Percentiles rank a stretch among this genome's conserved stretches.
Evolutionary conservation across 2,797 vertebrate species (phyloP).

Genomic region (Microcaecilia unicolor): DNA sequence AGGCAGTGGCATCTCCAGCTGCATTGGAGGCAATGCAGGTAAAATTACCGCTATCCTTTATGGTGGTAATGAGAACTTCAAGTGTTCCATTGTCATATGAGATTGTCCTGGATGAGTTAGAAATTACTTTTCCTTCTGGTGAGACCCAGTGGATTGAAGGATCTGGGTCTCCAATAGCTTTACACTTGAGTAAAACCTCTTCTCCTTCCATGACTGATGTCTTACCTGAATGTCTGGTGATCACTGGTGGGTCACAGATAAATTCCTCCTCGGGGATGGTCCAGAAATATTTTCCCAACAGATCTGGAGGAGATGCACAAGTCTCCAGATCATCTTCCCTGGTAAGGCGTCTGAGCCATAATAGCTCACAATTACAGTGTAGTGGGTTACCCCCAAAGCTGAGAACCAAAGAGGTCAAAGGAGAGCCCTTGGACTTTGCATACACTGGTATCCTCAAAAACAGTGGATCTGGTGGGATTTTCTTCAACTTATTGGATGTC

Average conservation of each 20-base stretch:
- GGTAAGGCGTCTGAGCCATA: conserved; percentile 75
- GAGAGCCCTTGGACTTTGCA: conserved; percentile 72
- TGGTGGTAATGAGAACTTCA: conserved; percentile 69
- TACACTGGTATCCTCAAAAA: conserved; percentile 78
- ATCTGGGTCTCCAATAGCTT: conserved; percentile 84
- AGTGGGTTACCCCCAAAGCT: conserved; percentile 82
- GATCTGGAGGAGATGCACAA: conserved; percentile 71
- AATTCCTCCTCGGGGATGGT: conserved; percentile 81
- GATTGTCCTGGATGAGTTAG: conserved; percentile 74
- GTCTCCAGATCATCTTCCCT: conserved; percentile 81
- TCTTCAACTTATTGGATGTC: conserved; percentile 85
- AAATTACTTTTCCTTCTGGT: conserved; percentile 77
- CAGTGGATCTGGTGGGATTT: conserved; percentile 77
- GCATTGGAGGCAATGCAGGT: conserved; percentile 90
- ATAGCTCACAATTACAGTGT: conserved; percentile 83
- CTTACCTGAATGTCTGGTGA: conserved; percentile 67
- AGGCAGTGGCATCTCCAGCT: conserved; percentile 80
- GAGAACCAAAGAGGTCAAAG: conserved; percentile 64
- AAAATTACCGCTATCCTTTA: conserved; percentile 74
- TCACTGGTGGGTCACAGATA: conserved; percentile 78
- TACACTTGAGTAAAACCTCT: conserved; percentile 75
- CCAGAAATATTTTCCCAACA: conserved; percentile 82
- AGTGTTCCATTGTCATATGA: conserved; percentile 84
- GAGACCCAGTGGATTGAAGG: conserved; percentile 85
- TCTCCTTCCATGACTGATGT: conserved; percentile 64